Conservation (phyloP, 2,888 invertebrate species). For the Noctua comes region DNA sequence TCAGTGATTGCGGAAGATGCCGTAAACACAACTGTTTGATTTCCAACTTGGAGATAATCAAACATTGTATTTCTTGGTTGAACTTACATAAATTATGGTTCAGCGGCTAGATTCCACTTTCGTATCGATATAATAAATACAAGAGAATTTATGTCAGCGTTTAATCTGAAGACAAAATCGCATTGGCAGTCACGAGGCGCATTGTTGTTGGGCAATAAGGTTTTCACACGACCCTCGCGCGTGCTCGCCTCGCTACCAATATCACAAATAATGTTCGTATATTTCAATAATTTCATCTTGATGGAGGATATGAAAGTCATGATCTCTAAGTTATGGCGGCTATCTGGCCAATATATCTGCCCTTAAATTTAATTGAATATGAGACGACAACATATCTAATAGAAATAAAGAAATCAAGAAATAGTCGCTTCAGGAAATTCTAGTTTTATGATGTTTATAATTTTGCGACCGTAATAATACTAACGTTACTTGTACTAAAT, state of each 20-base stretch:
- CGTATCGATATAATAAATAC: conserved; percentile 86
- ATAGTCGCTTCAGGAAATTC: conserved; percentile 8
- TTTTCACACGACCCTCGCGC: conserved; percentile 84
- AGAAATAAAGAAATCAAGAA: not conserved
- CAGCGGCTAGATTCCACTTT: conserved; percentile 69
- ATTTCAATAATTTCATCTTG: conserved; percentile 81
- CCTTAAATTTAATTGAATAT: conserved; percentile 56
- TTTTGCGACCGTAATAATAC: not conserved
- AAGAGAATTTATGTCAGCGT: conserved; percentile 86
- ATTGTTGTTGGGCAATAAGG: conserved; percentile 83
- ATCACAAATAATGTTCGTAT: conserved; percentile 76
- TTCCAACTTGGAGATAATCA: conserved; percentile 65
- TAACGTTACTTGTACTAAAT: too few species aligned
- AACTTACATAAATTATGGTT: conserved; percentile 68
- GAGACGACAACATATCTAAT: conserved; percentile 39
- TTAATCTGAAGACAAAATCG: conserved; percentile 87
- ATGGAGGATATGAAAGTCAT: conserved; percentile 68
- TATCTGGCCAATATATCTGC: conserved; percentile 60
- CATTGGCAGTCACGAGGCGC: conserved; percentile 84
- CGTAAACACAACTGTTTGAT: conserved; percentile 57
- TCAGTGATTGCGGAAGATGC: conserved; percentile 46
- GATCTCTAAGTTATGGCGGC: conserved; percentile 63
- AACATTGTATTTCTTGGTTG: conserved; percentile 61
- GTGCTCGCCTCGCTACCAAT: conserved; percentile 77
- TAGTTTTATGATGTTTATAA: not conserved